phyloP scores from a whole-genome alignment of 2,888 invertebrate genomes.

The Lasioglossum figueresi region DNA sequence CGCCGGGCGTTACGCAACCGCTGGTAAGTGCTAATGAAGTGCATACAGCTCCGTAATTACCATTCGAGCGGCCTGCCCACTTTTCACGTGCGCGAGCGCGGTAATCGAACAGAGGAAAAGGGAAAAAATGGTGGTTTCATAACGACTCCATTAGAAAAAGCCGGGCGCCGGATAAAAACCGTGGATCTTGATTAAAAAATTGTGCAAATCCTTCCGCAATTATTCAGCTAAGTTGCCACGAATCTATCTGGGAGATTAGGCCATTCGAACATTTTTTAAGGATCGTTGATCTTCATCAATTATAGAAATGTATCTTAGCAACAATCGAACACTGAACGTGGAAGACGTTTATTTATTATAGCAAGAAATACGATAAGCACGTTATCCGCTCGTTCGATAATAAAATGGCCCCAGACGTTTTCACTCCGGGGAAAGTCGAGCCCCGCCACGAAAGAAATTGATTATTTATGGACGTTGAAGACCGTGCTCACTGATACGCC shows the following conservation, averaged over 20 bases:
- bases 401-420: not conserved
- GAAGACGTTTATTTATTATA: not conserved
- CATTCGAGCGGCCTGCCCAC: constrained; percentile 76
- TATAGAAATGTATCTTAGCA: not conserved
- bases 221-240: not conserved
- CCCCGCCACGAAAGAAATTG: not conserved
- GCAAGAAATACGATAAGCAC: not conserved
- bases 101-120: constrained; percentile 58
- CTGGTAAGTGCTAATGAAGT: constrained; percentile 81
- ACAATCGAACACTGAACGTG: not conserved
- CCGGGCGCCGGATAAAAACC: not conserved
- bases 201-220: not conserved
- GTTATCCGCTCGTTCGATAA: not conserved
- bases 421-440: not conserved
- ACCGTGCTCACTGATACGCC: not conserved
- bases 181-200: not conserved
- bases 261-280: not conserved
- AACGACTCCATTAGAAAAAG: constrained; percentile 57
- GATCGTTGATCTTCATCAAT: not conserved
- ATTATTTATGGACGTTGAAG: constrained; percentile 7
- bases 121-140: constrained; percentile 62
- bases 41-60: constrained; percentile 80
- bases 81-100: constrained; percentile 68
- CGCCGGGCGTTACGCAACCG: constrained; percentile 78
- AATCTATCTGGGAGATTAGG: not conserved